These are phyloP conservation scores for Alexandromys fortis DNA, from an alignment of 2,113 vertebrate genomes.

Conservation along the genomic window DNA sequence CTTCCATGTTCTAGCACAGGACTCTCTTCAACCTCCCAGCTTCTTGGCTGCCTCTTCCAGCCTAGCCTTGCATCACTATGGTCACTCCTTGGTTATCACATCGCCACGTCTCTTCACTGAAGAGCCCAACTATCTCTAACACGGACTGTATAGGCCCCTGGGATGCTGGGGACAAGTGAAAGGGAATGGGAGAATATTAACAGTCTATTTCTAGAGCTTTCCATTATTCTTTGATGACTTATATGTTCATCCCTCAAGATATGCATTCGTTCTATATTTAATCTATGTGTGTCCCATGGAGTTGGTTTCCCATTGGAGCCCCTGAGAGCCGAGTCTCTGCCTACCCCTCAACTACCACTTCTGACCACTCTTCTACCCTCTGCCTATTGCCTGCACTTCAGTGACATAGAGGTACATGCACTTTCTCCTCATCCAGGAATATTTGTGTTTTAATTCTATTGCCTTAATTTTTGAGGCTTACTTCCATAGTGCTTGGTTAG, in stretches of 20 bases:
- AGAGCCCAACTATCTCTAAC: conserved; percentile 9
- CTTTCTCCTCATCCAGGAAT: not conserved
- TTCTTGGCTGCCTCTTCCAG: not conserved
- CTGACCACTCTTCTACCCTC: not conserved
- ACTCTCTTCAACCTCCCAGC: not conserved
- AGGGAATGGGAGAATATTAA: not conserved
- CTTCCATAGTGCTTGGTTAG: not conserved
- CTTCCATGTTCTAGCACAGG: not conserved
- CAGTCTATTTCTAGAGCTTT: not conserved
- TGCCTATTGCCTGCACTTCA: not conserved
- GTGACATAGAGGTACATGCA: not conserved
- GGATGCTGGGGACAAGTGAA: not conserved
- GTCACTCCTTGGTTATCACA: conserved; percentile 33
- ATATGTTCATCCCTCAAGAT: conserved; percentile 4
- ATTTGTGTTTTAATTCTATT: not conserved
- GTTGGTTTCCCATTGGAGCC: not conserved
- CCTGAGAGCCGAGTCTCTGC: not conserved
- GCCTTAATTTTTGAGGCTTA: not conserved
- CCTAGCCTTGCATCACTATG: not conserved
- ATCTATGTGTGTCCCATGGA: not conserved
- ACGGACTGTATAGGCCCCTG: not conserved
- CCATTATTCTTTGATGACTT: conserved; percentile 10
- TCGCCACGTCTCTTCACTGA: not conserved
- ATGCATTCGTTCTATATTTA: not conserved
- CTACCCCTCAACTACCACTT: conserved; percentile 1